Evolutionary conservation across 2,888 invertebrate species (phyloP).

Genomic region (Noctua janthe): DNA sequence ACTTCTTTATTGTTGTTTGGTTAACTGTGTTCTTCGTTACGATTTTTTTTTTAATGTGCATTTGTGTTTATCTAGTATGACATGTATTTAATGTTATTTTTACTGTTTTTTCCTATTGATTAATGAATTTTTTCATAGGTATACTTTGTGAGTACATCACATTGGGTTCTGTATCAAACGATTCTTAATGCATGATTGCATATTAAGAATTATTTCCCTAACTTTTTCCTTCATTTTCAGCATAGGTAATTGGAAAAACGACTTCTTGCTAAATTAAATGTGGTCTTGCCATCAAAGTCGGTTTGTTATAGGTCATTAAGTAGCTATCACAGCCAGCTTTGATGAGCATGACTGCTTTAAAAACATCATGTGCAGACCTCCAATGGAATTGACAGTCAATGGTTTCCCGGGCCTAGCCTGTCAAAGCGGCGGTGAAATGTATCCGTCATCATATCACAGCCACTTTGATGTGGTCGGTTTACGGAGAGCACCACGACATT

Average conservation of each 20-base stretch:
- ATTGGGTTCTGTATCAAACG: not conserved
- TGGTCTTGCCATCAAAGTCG: constrained; percentile 94
- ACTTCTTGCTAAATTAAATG: constrained; percentile 72
- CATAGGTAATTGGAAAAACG: constrained; percentile 16
- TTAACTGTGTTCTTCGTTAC: not conserved
- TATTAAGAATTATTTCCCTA: constrained; percentile 3
- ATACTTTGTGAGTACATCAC: not conserved
- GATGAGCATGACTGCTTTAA: constrained; percentile 95
- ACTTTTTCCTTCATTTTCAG: constrained; percentile 49
- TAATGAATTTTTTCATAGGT: not conserved
- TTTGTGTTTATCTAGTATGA: not conserved
- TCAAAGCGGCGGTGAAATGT: constrained; percentile 98
- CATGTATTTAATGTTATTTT: not conserved
- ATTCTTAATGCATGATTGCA: not conserved
- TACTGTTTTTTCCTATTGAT: not conserved
- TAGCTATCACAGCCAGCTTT: constrained; percentile 98
- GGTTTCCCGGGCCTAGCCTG: constrained; percentile 91
- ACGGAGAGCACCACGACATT: constrained; percentile 75
- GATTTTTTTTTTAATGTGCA: not conserved
- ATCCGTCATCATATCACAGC: constrained; percentile 97
- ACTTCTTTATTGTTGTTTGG: not conserved
- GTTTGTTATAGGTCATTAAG: constrained; percentile 94
- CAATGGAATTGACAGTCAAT: constrained; percentile 17
- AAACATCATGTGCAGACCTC: constrained; percentile 57
- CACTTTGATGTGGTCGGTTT: constrained; percentile 98